Evolutionary conservation across 2,797 vertebrate species (phyloP).

Genomic region (Remorina albescens): DNA sequence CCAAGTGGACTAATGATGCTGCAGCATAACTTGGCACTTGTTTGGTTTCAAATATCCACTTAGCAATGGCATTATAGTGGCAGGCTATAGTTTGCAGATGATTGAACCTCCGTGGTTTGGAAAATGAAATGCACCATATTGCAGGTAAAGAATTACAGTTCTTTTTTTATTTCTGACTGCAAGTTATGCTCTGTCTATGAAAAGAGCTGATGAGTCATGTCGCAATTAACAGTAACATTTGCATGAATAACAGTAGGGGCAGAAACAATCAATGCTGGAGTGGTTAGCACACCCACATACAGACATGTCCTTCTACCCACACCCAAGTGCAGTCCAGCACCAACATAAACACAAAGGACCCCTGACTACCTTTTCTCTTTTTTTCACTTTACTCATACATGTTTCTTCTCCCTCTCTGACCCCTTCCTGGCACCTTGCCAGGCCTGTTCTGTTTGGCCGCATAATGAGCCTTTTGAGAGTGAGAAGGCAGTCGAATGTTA

Average conservation of each 20-base stretch:
- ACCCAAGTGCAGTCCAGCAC: constrained; percentile 33
- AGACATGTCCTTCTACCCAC: constrained; percentile 20
- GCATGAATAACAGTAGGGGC: constrained; percentile 4
- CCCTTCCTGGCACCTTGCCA: constrained; percentile 72
- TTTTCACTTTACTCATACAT: constrained; percentile 38
- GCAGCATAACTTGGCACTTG: constrained; percentile 3
- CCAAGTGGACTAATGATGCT: constrained; percentile 64
- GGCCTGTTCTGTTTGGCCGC: constrained; percentile 58
- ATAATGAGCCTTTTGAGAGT: constrained; percentile 85
- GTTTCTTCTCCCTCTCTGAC: constrained; percentile 43
- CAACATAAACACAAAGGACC: constrained; percentile 46
- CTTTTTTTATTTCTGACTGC: constrained; percentile 21
- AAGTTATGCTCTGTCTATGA: constrained; percentile 27
- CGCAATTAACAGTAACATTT: constrained; percentile 43
- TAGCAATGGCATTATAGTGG: constrained; percentile 25
- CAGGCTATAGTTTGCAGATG: constrained; percentile 13
- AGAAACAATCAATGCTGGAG: constrained; percentile 15
- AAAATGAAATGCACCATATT: constrained; percentile 18
- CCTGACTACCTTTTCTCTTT: constrained; percentile 38
- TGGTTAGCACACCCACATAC: constrained; percentile 35
- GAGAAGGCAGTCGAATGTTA: constrained; percentile 84
- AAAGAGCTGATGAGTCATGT: constrained; percentile 44
- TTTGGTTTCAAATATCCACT: constrained; percentile 5
- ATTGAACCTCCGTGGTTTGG: constrained; percentile 8
- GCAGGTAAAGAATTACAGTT: constrained; percentile 17